Evolutionary conservation across 2,888 invertebrate genomes (phyloP).

Genomic region (Cantharis rustica): DNA sequence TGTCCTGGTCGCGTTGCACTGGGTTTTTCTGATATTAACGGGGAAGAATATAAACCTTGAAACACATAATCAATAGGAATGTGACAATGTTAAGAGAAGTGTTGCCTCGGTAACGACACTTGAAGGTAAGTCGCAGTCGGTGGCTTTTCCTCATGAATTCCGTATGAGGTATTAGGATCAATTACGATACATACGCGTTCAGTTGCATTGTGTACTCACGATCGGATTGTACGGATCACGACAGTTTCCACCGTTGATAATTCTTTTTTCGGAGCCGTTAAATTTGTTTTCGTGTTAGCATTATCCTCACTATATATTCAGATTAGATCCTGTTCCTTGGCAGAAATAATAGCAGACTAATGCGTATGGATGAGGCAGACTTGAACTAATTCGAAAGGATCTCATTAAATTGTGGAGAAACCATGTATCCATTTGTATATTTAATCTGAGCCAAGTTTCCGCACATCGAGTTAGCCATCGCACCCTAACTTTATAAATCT

Average conservation of each 20-base stretch:
- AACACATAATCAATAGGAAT: neutral
- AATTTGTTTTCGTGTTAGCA: neutral
- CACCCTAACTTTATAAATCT: conserved; percentile 12
- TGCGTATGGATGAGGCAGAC: conserved; percentile 21
- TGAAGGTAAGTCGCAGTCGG: neutral
- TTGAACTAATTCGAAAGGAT: conserved; percentile 27
- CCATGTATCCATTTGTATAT: conserved; percentile 32
- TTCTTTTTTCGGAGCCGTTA: neutral
- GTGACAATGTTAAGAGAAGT: neutral
- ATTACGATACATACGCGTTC: neutral
- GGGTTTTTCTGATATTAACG: neutral
- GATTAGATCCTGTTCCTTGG: conserved; percentile 11
- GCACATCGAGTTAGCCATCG: conserved; percentile 12
- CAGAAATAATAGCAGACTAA: conserved; percentile 20
- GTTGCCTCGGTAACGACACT: neutral
- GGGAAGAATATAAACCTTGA: neutral
- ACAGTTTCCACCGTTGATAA: neutral
- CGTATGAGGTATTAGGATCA: neutral
- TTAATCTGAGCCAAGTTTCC: conserved; percentile 20
- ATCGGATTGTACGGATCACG: neutral
- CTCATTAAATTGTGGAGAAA: conserved; percentile 29
- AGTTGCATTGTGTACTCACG: neutral
- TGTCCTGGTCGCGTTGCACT: neutral
- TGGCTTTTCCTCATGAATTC: neutral
- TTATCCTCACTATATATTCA: conserved; percentile 15